These are phyloP conservation scores for Dynastes grantii DNA, from an alignment of 2,888 invertebrate genomes.

Conservation along the genomic window DNA sequence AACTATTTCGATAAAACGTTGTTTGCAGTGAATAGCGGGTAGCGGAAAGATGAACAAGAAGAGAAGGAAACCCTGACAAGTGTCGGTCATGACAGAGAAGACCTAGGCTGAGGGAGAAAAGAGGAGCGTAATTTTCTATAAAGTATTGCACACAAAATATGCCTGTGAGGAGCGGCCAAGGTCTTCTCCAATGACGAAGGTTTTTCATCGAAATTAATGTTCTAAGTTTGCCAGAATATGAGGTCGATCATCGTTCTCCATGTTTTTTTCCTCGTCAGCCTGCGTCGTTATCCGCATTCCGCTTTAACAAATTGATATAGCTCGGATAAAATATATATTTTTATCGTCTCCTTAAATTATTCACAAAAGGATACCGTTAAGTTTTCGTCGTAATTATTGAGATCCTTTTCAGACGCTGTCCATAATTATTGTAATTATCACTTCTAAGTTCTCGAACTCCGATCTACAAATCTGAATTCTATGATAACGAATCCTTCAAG, in stretches of 20 bases:
- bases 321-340: conserved; percentile 28
- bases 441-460: not conserved
- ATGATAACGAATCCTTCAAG: not conserved
- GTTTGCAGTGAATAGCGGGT: conserved; percentile 37
- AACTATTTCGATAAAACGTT: conserved; percentile 45
- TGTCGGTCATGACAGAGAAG: conserved; percentile 29
- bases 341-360: conserved; percentile 36
- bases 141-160: conserved; percentile 48
- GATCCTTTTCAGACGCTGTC: not conserved
- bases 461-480: not conserved
- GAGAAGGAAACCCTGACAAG: conserved; percentile 24
- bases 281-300: conserved; percentile 42
- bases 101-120: not conserved
- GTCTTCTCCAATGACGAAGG: conserved; percentile 42
- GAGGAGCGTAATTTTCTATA: conserved; percentile 41
- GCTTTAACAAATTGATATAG: conserved; percentile 37
- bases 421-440: conserved; percentile 14
- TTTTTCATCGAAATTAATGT: conserved; percentile 48
- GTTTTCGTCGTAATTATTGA: not conserved
- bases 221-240: conserved; percentile 44
- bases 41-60: conserved; percentile 23
- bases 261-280: conserved; percentile 38
- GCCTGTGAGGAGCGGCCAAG: conserved; percentile 32
- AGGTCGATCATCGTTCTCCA: conserved; percentile 47
- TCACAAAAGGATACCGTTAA: conserved; percentile 6